A percentile compares a stretch with the other conserved stretches of the same genome.
Evolutionary conservation across 2,888 invertebrate genomes (phyloP).

Genomic region (Strigamia transsilvanica): DNA sequence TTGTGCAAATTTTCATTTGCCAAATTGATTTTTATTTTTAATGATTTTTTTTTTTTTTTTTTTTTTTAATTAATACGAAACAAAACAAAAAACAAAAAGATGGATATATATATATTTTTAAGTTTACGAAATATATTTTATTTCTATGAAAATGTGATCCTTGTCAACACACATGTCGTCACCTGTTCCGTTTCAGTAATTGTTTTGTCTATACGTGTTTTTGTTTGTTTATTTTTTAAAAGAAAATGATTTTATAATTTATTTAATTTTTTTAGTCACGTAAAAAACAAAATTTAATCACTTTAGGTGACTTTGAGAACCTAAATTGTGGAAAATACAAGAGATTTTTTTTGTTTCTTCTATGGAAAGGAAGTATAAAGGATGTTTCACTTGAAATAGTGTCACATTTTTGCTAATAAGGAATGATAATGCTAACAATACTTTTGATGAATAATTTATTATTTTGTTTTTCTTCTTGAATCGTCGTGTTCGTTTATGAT

Average conservation of each 20-base stretch:
- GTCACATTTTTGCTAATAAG: too few relatives aligned
- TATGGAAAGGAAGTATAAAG: too few relatives aligned
- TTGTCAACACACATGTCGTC: conserved; percentile 51
- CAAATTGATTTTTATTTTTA: conserved; percentile 28
- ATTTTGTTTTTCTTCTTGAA: conserved; percentile 43
- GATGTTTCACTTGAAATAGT: background rate
- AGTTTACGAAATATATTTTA: conserved; percentile 30
- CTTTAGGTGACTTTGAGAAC: too few relatives aligned
- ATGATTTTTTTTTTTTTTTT: background rate
- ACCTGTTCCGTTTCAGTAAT: conserved; percentile 46
- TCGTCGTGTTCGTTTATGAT: conserved; percentile 35
- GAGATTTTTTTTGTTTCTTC: background rate
- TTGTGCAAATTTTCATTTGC: conserved; percentile 44
- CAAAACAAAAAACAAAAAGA: background rate
- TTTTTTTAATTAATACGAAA: background rate
- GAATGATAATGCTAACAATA: background rate
- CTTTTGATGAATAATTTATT: conserved; percentile 23
- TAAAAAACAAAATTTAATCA: too few relatives aligned
- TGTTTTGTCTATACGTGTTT: conserved; percentile 43
- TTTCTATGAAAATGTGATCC: conserved; percentile 46
- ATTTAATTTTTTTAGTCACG: background rate
- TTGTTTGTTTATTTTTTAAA: background rate
- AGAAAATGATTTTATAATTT: too few relatives aligned
- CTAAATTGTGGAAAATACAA: background rate
- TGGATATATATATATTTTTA: background rate